Evolutionary conservation across 2,888 invertebrate species (phyloP), one percentile per base, ranked within the genome.

Genomic region (Drosophila kambysellisi): DNA sequence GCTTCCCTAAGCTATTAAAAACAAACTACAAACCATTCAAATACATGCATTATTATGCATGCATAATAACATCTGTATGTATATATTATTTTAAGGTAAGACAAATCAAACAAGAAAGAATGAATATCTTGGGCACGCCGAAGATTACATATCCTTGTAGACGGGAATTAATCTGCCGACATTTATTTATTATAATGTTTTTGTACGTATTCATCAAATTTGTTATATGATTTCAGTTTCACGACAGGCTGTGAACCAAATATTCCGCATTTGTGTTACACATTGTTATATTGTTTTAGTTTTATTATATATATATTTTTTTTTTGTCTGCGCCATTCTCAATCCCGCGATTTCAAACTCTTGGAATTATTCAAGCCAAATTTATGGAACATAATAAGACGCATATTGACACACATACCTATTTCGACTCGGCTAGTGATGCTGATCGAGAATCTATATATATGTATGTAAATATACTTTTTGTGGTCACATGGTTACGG

Each of bases 1-100:
- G 87, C 84, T 88, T 88, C 88, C 84, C 69, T 70, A 78, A 76
- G 60, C 67, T 75, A 78, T 64, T 58, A 48, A 68, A 72, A 50
- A 30, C 43, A 32, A 74, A 67, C 52, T 43, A 58, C 48, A 63
- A 72, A 62, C 33, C 52, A 72, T 37, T 59, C 30, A 66, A 56
- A 60, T 66, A 43, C 33, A 74, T 33, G 30, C 25, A 25, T 25
- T 25, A 25, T 25, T 30, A 57, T 35, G 37, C 41, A 62, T 43
- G 60, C 37, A 56, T 30, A 61, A 39, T 39, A 62, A 63, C 43
- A 66, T 70, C 41, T 60, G 50, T 56, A 68, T 62, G 53, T 54
- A 53, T 56, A 30, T 62, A 72, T 57, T 63, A 58, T 11, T 41
- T 50, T 70, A 57, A 62, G 43, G 15, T 62, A 61, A 69, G 33